Conservation (phyloP, 2,888 invertebrate genomes). For the Pyrocoelia pectoralis region DNA sequence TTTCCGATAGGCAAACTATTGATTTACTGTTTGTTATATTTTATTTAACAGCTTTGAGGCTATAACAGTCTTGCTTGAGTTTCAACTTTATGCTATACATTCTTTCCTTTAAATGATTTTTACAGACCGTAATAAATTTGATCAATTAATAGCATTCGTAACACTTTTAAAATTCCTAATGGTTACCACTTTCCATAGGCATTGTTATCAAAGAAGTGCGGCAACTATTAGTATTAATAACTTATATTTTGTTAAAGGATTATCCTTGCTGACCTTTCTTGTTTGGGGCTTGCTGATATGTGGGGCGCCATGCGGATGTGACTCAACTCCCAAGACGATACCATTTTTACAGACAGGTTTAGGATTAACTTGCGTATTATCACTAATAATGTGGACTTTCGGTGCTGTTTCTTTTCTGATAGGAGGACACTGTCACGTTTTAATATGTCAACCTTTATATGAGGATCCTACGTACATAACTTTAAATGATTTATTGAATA, state of each 20-base stretch:
- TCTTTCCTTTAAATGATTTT: too few species aligned
- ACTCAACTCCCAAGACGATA: slow-evolving; percentile 51
- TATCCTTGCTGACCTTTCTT: slow-evolving; percentile 56
- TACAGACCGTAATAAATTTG: too few species aligned
- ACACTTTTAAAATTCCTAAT: too few species aligned
- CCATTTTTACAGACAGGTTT: slow-evolving; percentile 60
- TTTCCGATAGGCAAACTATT: too few species aligned
- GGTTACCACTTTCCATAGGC: neutral
- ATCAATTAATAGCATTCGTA: too few species aligned
- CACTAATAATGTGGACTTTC: slow-evolving; percentile 68
- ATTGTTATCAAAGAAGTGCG: neutral
- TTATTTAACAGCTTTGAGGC: too few species aligned
- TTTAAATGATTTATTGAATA: slow-evolving; percentile 72
- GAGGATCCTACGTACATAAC: slow-evolving; percentile 70
- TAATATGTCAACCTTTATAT: slow-evolving; percentile 77
- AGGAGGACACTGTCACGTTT: slow-evolving; percentile 72
- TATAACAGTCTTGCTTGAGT: too few species aligned
- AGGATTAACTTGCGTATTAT: slow-evolving; percentile 65
- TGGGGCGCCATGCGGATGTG: slow-evolving; percentile 60
- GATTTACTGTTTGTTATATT: too few species aligned
- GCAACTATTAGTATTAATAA: neutral
- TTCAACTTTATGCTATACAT: too few species aligned
- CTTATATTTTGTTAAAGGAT: slow-evolving; percentile 23
- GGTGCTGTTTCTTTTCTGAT: slow-evolving; percentile 66
- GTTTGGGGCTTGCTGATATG: slow-evolving; percentile 63